Evolutionary conservation across 2,888 invertebrate species (phyloP).

Genomic region (Polyploca ridens): DNA sequence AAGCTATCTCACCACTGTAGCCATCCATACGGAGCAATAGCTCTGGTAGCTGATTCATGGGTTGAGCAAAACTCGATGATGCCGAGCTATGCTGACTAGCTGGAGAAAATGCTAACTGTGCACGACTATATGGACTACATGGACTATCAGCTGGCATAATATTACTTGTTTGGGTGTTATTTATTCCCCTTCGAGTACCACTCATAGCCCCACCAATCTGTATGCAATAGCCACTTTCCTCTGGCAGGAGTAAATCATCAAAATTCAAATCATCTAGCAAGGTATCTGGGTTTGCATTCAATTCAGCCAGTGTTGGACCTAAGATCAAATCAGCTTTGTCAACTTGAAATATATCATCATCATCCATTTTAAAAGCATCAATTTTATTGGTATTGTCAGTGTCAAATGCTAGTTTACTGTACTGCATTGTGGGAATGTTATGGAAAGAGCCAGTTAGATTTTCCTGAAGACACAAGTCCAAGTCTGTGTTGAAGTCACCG

Average conservation of each 20-base stretch:
- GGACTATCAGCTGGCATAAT: conserved; percentile 70
- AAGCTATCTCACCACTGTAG: conserved; percentile 79
- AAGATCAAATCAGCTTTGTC: conserved; percentile 94
- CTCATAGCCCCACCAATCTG: conserved; percentile 81
- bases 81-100: conserved; percentile 87
- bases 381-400: conserved; percentile 74
- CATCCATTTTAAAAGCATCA: conserved; percentile 91
- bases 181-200: conserved; percentile 57
- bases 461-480: conserved; percentile 84
- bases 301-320: conserved; percentile 92
- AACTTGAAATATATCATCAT: conserved; percentile 94
- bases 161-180: conserved; percentile 52
- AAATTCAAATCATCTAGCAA: conserved; percentile 93
- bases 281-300: conserved; percentile 93
- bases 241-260: conserved; percentile 91
- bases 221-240: conserved; percentile 86
- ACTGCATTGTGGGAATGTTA: conserved; percentile 68
- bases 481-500: conserved; percentile 82
- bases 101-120: conserved; percentile 86
- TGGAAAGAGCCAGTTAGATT: conserved; percentile 69
- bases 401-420: conserved; percentile 70
- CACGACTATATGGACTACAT: conserved; percentile 79
- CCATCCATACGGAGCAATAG: conserved; percentile 88
- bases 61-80: conserved; percentile 76
- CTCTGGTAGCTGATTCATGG: conserved; percentile 84